phyloP scores from a whole-genome alignment of 2,888 invertebrate species.

The Agonopterix alstromeriana region DNA sequence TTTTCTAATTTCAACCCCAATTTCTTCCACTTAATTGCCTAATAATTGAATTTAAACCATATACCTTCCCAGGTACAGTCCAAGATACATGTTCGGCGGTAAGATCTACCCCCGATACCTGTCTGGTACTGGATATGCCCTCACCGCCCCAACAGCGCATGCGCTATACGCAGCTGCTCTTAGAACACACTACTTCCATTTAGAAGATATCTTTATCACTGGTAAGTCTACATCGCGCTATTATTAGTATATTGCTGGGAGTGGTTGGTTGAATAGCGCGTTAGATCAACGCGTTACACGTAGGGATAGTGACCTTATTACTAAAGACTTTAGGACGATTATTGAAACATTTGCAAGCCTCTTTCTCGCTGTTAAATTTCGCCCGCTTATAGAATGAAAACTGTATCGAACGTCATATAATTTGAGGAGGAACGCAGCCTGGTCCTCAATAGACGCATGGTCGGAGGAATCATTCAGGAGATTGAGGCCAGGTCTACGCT shows the following conservation, averaged over 20 bases:
- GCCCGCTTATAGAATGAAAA: too few species aligned
- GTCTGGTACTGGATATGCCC: conserved; percentile 88
- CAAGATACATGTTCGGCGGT: conserved; percentile 85
- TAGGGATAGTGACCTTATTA: too few species aligned
- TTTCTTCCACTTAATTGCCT: too few species aligned
- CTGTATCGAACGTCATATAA: conserved; percentile 85
- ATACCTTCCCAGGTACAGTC: conserved; percentile 79
- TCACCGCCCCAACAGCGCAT: conserved; percentile 81
- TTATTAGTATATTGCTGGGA: too few species aligned
- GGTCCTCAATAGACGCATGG: conserved; percentile 94
- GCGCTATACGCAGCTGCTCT: conserved; percentile 82
- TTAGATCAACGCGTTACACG: too few species aligned
- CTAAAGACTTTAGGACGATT: too few species aligned
- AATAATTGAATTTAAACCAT: too few species aligned
- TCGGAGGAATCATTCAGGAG: conserved; percentile 97
- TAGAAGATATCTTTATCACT: conserved; percentile 89
- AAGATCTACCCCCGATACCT: conserved; percentile 86
- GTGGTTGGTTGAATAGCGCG: too few species aligned
- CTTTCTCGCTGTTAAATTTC: too few species aligned
- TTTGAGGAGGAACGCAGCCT: conserved; percentile 94
- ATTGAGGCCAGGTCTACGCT: conserved; percentile 92
- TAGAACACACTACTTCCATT: conserved; percentile 82
- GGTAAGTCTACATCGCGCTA: conserved; percentile 50
- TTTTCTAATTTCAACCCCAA: too few species aligned
- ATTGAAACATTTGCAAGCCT: too few species aligned